These are phyloP conservation scores for Macrosoma leucophasiata DNA, from an alignment of 2,888 invertebrate genomes.

Conservation along the genomic window DNA sequence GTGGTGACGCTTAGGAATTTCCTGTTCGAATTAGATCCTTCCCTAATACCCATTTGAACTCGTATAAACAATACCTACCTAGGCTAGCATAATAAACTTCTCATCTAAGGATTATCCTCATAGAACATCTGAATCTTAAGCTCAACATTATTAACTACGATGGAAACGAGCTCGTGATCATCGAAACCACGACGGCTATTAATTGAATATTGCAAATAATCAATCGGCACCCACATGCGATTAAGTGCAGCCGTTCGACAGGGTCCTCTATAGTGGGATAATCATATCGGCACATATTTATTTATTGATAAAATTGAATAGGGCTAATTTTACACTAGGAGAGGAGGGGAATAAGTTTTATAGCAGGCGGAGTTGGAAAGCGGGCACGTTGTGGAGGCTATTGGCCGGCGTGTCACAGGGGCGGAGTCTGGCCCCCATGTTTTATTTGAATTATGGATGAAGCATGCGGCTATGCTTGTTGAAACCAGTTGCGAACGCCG, in stretches of 20 bases:
- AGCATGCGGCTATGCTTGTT: conserved; percentile 53
- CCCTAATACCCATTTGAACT: conserved; percentile 30
- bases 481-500: conserved; percentile 68
- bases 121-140: too few species aligned
- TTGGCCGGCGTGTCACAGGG: conserved; percentile 68
- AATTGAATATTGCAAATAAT: conserved; percentile 63
- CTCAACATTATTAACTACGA: too few species aligned
- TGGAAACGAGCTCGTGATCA: too few species aligned
- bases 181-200: conserved; percentile 54
- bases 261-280: conserved; percentile 39
- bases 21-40: conserved; percentile 36
- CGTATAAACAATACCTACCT: conserved; percentile 24
- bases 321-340: conserved; percentile 59
- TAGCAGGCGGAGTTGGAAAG: conserved; percentile 63
- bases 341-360: conserved; percentile 60
- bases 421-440: conserved; percentile 71
- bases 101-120: too few species aligned
- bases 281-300: conserved; percentile 60
- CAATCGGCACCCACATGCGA: conserved; percentile 54
- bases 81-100: too few species aligned
- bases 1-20: conserved; percentile 49
- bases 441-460: conserved; percentile 75
- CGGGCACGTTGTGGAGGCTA: conserved; percentile 53
- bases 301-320: conserved; percentile 61
- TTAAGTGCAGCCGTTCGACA: conserved; percentile 45